phyloP scores from a whole-genome alignment of 1,140 invertebrate species.

The Aporrectodea caliginosa region DNA sequence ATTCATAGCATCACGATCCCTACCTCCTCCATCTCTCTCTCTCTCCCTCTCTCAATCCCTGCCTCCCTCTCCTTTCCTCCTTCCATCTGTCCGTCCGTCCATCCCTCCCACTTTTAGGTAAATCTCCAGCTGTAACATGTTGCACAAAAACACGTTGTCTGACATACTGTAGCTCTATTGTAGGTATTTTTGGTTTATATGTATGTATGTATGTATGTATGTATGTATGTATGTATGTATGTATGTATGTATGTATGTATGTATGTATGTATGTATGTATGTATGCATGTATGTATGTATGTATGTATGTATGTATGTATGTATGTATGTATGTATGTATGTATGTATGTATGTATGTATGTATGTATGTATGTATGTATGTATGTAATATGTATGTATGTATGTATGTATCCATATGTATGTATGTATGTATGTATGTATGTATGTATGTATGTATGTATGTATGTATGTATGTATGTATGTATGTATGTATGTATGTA shows the following conservation, averaged over 20 bases:
- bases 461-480: background rate
- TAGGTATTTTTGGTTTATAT: background rate
- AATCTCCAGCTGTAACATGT: background rate
- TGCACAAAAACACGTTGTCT: background rate
- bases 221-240: conserved; percentile 2
- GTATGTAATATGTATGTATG: too few relatives aligned
- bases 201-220: background rate
- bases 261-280: too few relatives aligned
- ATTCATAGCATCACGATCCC: background rate
- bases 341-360: background rate
- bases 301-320: background rate
- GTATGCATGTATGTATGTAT: too few relatives aligned
- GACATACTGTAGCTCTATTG: too few relatives aligned
- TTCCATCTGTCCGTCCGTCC: background rate
- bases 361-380: conserved; percentile 1
- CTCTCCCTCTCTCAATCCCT: background rate
- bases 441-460: background rate
- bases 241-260: background rate
- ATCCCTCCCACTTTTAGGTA: background rate
- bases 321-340: background rate
- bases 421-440: background rate
- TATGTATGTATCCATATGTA: too few relatives aligned
- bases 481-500: background rate
- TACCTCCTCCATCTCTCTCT: background rate
- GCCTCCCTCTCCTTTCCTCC: background rate